phyloP scores from a whole-genome alignment of 2,797 vertebrate species.

The Ceryle rudis region DNA sequence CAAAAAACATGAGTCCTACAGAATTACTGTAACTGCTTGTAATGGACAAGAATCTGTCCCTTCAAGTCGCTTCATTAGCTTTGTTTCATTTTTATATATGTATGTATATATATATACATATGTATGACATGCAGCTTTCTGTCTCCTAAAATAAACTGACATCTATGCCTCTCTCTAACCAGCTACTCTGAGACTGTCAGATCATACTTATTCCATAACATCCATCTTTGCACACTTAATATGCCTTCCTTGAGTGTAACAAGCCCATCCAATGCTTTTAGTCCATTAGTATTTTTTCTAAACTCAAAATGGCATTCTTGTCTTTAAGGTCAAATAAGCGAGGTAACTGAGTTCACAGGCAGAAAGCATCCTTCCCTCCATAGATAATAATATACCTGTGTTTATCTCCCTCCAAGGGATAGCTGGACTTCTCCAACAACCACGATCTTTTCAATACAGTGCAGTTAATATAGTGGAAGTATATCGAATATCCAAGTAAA shows the following conservation, averaged over 20 bases:
- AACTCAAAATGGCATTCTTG: neutral
- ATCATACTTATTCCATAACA: neutral
- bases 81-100: neutral
- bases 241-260: neutral
- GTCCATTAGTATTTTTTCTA: neutral
- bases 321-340: neutral
- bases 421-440: neutral
- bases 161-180: neutral
- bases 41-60: neutral
- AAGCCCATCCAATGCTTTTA: neutral
- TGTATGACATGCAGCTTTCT: neutral
- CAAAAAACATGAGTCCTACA: neutral
- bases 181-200: neutral
- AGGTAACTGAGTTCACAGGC: neutral
- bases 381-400: neutral
- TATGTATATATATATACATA: too few species aligned
- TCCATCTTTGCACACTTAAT: neutral
- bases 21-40: neutral
- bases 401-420: neutral
- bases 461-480: neutral
- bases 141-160: neutral
- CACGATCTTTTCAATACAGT: neutral
- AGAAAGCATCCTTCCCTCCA: neutral
- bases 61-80: neutral
- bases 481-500: neutral